phyloP scores from a whole-genome alignment of 2,888 invertebrate genomes.

The Copidosoma aretas region DNA sequence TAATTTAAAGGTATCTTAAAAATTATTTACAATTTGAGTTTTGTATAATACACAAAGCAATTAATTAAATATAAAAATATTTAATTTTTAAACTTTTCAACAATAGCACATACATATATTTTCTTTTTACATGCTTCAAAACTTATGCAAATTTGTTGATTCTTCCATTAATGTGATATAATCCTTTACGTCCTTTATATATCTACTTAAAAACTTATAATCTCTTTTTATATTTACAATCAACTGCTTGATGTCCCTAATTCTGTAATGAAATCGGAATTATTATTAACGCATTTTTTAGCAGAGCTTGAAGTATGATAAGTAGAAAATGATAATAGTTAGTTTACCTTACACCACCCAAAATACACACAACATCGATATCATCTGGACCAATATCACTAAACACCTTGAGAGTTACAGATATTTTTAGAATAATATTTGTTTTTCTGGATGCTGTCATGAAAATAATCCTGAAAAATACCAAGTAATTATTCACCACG shows the following conservation, averaged over 20 bases:
- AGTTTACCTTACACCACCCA: constrained; percentile 52
- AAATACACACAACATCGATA: constrained; percentile 47
- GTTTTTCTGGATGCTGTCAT: constrained; percentile 44
- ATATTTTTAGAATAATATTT: constrained; percentile 50
- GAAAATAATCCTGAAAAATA: constrained; percentile 50
- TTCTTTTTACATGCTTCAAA: constrained; percentile 9
- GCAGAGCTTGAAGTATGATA: no score
- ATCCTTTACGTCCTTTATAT: constrained; percentile 51
- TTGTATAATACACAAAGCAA: neutral
- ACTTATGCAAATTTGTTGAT: constrained; percentile 25
- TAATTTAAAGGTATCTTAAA: neutral
- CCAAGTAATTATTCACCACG: no score
- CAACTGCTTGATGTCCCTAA: constrained; percentile 49
- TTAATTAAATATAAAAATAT: neutral
- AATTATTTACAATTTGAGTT: constrained; percentile 29
- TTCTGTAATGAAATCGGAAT: constrained; percentile 43
- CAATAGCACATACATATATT: constrained; percentile 2
- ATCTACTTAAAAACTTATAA: constrained; percentile 51
- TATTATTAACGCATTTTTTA: neutral
- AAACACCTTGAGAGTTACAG: constrained; percentile 49
- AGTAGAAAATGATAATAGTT: neutral
- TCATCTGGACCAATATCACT: constrained; percentile 48
- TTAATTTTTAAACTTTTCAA: neutral
- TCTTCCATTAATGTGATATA: constrained; percentile 52
- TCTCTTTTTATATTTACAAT: constrained; percentile 52